Evolutionary conservation across 2,797 vertebrate genomes (phyloP), one percentile per base, ranked within the genome.

Genomic region (Hydrocynus forskahlii): DNA sequence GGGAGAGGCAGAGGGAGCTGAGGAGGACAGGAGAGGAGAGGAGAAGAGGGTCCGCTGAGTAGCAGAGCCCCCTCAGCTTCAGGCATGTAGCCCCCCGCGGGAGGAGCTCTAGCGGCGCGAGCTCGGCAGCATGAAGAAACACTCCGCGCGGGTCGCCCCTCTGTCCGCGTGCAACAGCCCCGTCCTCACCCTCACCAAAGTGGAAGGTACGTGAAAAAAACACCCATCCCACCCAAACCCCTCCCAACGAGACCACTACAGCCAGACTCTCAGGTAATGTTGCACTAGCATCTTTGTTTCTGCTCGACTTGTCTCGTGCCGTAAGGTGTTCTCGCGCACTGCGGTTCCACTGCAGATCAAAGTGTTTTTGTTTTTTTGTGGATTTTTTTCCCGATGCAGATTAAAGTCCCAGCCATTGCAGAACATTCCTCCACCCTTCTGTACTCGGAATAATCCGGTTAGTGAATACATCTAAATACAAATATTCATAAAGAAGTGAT

Each of bases 141-240:
- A 98, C 88, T 98, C 97, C 81, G 97, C 97, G 83, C 91, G 97
- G 94, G 97, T 98, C 63, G 96, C 97, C 90, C 97, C 97, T 84
- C 95, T 97, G 92, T 97, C 96, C 91, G 97, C 97, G 84, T 98
- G 97, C 94, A 97, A 97, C 94, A 98, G 96, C 80, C 97, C 97
- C 83, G 97, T 98, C 82, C 96, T 98, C 92, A 98, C 97, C 91
- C 96, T 98, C 92, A 98, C 97, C 93, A 97, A 97, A 94, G 96
- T 98, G 94, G 96, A 98, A 97, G 97, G 97, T 98, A 96, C 63
- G 63, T 64, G 63, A 5, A 29, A 43, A 43, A n/a, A n/a, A n/a
- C n/a, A n/a, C n/a, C n/a, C n/a, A n/a, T n/a, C n/a, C n/a, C n/a
- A n/a, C n/a, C n/a, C n/a, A n/a, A n/a, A n/a, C n/a, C 40, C 40